Base-by-base conservation (phyloP, 2,888 invertebrate species). In the Seira musarum region DNA sequence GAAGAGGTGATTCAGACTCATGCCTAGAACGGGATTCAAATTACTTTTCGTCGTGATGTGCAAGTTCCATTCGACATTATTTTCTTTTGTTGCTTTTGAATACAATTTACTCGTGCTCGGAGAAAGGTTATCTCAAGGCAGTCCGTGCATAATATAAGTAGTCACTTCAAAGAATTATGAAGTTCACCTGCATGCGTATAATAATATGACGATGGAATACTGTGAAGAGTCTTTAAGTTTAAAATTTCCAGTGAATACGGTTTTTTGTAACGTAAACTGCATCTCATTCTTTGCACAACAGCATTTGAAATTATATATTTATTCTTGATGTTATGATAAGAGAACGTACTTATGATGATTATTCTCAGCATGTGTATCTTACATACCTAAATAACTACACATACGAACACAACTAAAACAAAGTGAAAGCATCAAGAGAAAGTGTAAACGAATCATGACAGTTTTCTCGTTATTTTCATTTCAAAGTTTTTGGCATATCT, bases 371-470 rank as follows among this genome's bases (percentile, higher is more conserved):
- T n/a, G n/a, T n/a, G n/a, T n/a, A n/a, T n/a, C n/a, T n/a, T n/a
- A n/a, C n/a, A n/a, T n/a, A n/a, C n/a, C n/a, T n/a, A n/a, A n/a
- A n/a, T n/a, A n/a, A n/a, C n/a, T n/a, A n/a, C n/a, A n/a, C n/a
- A n/a, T n/a, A n/a, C n/a, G n/a, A n/a, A n/a, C n/a, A n/a, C n/a
- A n/a, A n/a, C n/a, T n/a, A n/a, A n/a, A n/a, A n/a, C n/a, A n/a
- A n/a, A n/a, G n/a, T n/a, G n/a, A n/a, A n/a, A n/a, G 40, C 13
- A 40, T 40, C 40, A 40, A 40, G 40, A 8, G 40, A 40, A 40
- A 40, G 6, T 13, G 40, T 49, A 70, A 77, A 77, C 40, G 65
- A 70, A 70, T 70, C 76, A 21, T 70, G 76, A 77, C 76, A 64
- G 64, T 61, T 22, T 53, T 63, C 75, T 67, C 63, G 63, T 2